Percentiles rank a stretch among this genome's conserved stretches.
These are phyloP conservation scores for Rostratula benghalensis DNA, from an alignment of 2,113 vertebrate species.

Conservation along the genomic window DNA sequence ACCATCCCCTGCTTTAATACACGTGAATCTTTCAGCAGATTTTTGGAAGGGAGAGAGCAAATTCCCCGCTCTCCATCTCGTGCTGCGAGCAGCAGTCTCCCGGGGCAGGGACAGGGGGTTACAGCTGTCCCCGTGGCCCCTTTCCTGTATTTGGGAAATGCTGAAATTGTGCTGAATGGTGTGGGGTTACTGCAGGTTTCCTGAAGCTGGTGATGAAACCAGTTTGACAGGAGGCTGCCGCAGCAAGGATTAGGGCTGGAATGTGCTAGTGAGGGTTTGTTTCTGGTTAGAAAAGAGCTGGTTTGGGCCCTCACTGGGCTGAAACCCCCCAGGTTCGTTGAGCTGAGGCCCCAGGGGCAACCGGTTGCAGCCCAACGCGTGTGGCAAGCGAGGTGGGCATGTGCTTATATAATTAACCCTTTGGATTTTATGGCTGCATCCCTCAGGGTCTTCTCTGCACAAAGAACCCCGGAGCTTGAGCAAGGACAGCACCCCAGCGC, in stretches of 20 bases:
- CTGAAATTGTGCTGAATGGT: constrained; percentile 21
- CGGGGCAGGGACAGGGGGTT: background rate
- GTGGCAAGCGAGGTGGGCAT: too few species aligned
- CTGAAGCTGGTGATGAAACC: constrained; percentile 32
- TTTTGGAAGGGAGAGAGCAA: background rate
- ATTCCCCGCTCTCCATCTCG: background rate
- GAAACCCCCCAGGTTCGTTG: background rate
- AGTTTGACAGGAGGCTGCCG: constrained; percentile 38
- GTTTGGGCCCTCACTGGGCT: background rate
- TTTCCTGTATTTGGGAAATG: background rate
- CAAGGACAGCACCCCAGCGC: background rate
- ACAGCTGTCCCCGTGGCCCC: background rate
- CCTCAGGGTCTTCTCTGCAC: background rate
- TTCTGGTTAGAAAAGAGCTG: background rate
- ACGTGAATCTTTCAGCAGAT: constrained; percentile 8
- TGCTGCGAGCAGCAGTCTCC: background rate
- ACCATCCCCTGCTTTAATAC: background rate
- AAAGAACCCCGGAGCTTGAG: background rate
- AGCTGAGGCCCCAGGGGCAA: background rate
- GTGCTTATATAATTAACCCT: background rate
- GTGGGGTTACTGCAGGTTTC: constrained; percentile 13
- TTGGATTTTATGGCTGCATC: background rate
- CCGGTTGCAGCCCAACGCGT: background rate
- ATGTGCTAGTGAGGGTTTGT: constrained; percentile 8
- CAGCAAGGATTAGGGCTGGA: constrained; percentile 14